A percentile compares a stretch with the other conserved stretches of the same genome.
phyloP scores from a whole-genome alignment of 2,113 vertebrate genomes.

The Drymodes brunneopygia region DNA sequence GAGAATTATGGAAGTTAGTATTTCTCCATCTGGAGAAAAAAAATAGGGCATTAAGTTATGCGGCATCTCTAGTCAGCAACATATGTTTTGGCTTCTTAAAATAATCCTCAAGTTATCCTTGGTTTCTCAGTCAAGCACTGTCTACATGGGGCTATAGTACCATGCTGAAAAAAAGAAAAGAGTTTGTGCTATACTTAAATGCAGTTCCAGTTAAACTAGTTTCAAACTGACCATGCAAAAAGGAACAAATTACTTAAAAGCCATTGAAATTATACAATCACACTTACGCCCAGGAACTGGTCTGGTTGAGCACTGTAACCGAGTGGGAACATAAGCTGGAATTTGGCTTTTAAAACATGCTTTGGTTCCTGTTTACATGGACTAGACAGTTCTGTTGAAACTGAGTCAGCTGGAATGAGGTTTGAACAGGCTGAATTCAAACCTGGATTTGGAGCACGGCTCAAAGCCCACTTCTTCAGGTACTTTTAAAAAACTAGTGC shows the following conservation, averaged over 20 bases:
- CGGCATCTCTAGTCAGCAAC: conserved; percentile 58
- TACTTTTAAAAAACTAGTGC: conserved; percentile 76
- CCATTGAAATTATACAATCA: background rate
- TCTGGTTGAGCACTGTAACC: background rate
- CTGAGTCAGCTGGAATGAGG: conserved; percentile 20
- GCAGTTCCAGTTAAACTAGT: conserved; percentile 15
- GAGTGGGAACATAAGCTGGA: background rate
- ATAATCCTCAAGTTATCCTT: conserved; percentile 67
- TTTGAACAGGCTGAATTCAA: conserved; percentile 47
- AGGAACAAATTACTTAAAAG: conserved; percentile 19
- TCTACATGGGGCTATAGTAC: conserved; percentile 34
- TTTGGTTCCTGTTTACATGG: background rate
- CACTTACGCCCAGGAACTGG: background rate
- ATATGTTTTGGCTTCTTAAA: conserved; percentile 70
- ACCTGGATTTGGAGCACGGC: background rate
- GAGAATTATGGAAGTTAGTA: conserved; percentile 30
- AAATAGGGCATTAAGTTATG: conserved; percentile 23
- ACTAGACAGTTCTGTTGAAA: conserved; percentile 6
- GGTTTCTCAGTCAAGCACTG: conserved; percentile 68
- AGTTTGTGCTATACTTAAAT: conserved; percentile 50
- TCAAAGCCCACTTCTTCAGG: conserved; percentile 68
- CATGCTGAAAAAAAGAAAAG: background rate
- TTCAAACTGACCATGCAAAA: conserved; percentile 24
- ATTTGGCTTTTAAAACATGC: background rate
- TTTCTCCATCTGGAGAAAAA: conserved; percentile 40